Base-by-base conservation (phyloP, 1,140 invertebrate genomes). In the Drosophila lacteicornis region DNA sequence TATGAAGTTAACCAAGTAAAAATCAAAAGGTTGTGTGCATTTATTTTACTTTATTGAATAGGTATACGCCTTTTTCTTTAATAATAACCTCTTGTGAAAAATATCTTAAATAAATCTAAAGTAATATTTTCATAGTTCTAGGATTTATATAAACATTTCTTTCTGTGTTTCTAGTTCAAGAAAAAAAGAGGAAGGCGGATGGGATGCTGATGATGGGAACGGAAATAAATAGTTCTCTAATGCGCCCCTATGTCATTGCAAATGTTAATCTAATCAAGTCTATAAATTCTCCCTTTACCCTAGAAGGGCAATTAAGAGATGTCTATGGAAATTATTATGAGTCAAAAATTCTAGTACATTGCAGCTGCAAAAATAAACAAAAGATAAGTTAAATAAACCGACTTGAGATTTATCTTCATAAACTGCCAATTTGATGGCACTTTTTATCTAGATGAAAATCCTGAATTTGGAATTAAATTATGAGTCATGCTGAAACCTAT, bases 201-300 rank as follows among this genome's bases (percentile, higher is more conserved):
- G 22, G 38, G 19, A 51, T 49, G 38, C 57, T 45, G 42, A 38
- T 40, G 61, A 45, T 58, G 43, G 47, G 25, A 50, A 38, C 59
- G 73, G 73, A 75, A 65, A 55, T 65, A 38, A 47, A 65, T 40
- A 33, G 56, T 33, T 36, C 42, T 50, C 47, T 22, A 36, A 49
- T 60, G 46, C 33, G 80, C 81, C 81, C 83, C 80, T 83, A 86
- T 86, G 46, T 17, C 36, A 55, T 45, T 62, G 75, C 79, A 87
- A 87, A 82, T 82, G 83, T 74, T 87, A 87, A 87, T 87, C 84
- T 80, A 87, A 86, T 86, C 80, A 61, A 76, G 65, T 58, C 62
- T 56, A 58, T 55, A 38, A 38, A 22, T 75, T 36, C 22, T 13
- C 38, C 46, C 49, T 15, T 40, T 43, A 36, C 2, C 7, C 17